A percentile compares a stretch with the other conserved stretches of the same genome.
Conservation (phyloP, 2,797 vertebrate genomes). For the Halcyon leucocephala region DNA sequence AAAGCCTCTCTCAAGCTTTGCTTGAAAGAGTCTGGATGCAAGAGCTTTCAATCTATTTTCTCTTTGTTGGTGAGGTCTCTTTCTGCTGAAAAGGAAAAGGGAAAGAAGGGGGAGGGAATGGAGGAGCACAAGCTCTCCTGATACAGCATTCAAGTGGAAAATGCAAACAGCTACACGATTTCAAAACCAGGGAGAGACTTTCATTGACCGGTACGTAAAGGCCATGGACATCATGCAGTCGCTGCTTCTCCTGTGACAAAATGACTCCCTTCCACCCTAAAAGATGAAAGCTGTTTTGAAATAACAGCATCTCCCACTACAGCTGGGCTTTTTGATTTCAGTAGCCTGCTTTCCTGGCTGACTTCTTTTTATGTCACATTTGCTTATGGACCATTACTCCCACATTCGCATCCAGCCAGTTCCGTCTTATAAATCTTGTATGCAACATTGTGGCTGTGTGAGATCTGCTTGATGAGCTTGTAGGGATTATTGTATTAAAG, state of each 20-base stretch:
- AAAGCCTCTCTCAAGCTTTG: slow-evolving; percentile 44
- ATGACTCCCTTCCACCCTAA: background rate
- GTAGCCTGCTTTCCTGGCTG: slow-evolving; percentile 13
- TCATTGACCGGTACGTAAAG: background rate
- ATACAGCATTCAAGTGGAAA: slow-evolving; percentile 18
- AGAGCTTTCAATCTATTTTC: slow-evolving; percentile 20
- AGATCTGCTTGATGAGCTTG: slow-evolving; percentile 29
- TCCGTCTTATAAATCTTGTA: slow-evolving; percentile 40
- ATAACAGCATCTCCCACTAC: background rate
- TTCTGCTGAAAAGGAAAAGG: slow-evolving; percentile 34
- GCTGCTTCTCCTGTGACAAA: background rate
- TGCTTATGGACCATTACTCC: slow-evolving; percentile 49
- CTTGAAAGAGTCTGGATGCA: slow-evolving; percentile 52
- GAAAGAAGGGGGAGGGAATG: background rate
- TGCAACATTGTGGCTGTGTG: background rate
- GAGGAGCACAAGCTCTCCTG: background rate
- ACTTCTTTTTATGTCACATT: slow-evolving; percentile 45
- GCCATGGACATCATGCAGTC: background rate
- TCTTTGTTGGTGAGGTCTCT: slow-evolving; percentile 39
- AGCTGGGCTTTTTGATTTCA: slow-evolving; percentile 12
- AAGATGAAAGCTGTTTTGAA: background rate
- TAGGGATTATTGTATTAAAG: slow-evolving; percentile 45
- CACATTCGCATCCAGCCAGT: slow-evolving; percentile 41
- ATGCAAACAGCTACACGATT: background rate
- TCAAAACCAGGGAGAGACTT: background rate